Evolutionary conservation across 2,113 vertebrate species (phyloP).

Genomic region (Oostethus manadensis): DNA sequence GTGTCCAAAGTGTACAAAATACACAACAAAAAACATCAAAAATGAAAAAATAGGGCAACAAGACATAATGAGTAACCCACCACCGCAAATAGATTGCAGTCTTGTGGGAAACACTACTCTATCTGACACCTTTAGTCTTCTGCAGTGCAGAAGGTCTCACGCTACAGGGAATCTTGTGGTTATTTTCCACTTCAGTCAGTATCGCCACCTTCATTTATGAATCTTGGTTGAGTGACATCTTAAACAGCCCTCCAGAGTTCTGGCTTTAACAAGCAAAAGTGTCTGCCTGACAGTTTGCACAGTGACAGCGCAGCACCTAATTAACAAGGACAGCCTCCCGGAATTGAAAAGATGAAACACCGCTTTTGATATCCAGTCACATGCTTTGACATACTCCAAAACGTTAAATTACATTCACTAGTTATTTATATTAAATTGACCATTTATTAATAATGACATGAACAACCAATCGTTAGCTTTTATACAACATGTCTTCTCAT

Average conservation of each 20-base stretch:
- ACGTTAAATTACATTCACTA: neutral
- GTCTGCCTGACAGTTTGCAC: slow-evolving; percentile 3
- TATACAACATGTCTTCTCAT: neutral
- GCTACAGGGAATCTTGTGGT: neutral
- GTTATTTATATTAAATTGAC: no score
- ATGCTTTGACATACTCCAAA: neutral
- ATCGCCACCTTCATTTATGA: neutral
- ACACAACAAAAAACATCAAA: no score
- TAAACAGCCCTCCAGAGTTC: slow-evolving; percentile 8
- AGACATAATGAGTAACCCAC: no score
- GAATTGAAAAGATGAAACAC: slow-evolving; percentile 27
- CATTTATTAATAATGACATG: neutral
- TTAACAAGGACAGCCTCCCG: slow-evolving; percentile 15
- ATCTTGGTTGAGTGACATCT: slow-evolving; percentile 9
- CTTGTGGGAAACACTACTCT: no score
- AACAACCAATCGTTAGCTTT: neutral
- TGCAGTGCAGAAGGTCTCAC: no score
- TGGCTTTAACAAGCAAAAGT: slow-evolving; percentile 19
- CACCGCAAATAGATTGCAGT: no score
- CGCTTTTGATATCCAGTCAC: neutral
- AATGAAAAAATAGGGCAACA: no score
- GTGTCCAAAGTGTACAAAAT: no score
- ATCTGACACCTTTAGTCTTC: no score
- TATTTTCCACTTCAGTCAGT: neutral
- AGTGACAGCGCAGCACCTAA: slow-evolving; percentile 8